Evolutionary conservation across 2,888 invertebrate genomes (phyloP), one percentile per base, ranked within the genome.

Genomic region (Physocephala rufipes): DNA sequence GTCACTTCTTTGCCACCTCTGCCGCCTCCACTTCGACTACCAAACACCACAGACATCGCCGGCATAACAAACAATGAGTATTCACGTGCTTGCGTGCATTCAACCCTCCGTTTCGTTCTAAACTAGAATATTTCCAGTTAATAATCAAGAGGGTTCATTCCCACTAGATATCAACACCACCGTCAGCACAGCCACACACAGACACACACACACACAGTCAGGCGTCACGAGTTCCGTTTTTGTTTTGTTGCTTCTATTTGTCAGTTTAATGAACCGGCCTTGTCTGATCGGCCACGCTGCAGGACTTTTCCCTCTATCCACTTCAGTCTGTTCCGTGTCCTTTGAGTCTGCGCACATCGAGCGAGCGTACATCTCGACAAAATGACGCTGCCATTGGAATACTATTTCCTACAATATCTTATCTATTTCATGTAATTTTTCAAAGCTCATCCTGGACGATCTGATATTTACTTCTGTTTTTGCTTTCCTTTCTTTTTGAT

Each of bases 141-240:
- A 53, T 36, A 26, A 49, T 16, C 49, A 24, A 51, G 4, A 65
- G 66, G 53, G 66, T 65, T 49, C 51, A n/a, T 64, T 47, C 47
- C 43, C 74, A 73, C 75, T 73, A 73, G 73, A 7, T 36, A 73
- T 51, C 69, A 67, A 67, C 72, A 74, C 74, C 74, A 74, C 73
- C n/a, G n/a, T n/a, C 62, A 36, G 59, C n/a, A 19, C 24, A 61
- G 51, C 61, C 36, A 67, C 24, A 61, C 55, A 74, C 74, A 76
- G 76, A 74, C 66, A 65, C 72, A 72, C 76, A 66, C 78, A 78
- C 76, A 61, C 76, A 76, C 74, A 76, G 74, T 63, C 78, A 71
- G 74, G 74, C 59, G 65, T 65, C 73, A 47, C 13, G 28, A 43
- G 65, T 65, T 65, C 53, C 30, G 53, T 65, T 65, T 51, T 36